A percentile compares a stretch with the other conserved stretches of the same genome.
Evolutionary conservation across 37 sponge, comb jelly and placozoan species (phyloP).

Genomic region (Cliona cf. orientalis): DNA sequence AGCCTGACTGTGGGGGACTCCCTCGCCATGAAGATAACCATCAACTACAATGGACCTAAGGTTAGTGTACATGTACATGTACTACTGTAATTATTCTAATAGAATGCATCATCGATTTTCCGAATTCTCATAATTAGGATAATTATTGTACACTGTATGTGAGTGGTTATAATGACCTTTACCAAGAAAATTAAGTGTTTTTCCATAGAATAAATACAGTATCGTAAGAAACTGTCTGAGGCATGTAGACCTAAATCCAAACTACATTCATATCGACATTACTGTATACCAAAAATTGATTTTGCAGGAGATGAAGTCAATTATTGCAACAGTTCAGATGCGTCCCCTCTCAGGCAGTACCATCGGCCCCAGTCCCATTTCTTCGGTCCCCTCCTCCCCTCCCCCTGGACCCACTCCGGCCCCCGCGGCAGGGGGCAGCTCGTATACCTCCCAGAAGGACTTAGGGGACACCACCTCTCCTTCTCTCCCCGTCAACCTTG

Average conservation of each 20-base stretch:
- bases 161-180: no score
- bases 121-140: no score
- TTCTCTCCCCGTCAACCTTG: constrained; percentile 10
- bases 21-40: not conserved
- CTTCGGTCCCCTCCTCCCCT: not conserved
- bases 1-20: constrained; percentile 1
- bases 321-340: not conserved
- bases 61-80: not conserved
- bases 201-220: no score
- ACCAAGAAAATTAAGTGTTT: no score
- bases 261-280: no score
- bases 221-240: no score
- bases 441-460: not conserved
- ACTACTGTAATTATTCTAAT: not conserved
- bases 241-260: no score
- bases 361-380: not conserved
- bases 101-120: no score
- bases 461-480: constrained; percentile 5
- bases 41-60: constrained; percentile 46
- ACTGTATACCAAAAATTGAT: not conserved
- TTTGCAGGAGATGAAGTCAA: not conserved
- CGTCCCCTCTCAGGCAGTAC: not conserved
- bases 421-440: not conserved
- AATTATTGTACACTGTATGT: no score
- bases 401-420: not conserved